Base-by-base conservation (phyloP, 2,888 invertebrate species). In the Caenorhabditis sinica region DNA sequence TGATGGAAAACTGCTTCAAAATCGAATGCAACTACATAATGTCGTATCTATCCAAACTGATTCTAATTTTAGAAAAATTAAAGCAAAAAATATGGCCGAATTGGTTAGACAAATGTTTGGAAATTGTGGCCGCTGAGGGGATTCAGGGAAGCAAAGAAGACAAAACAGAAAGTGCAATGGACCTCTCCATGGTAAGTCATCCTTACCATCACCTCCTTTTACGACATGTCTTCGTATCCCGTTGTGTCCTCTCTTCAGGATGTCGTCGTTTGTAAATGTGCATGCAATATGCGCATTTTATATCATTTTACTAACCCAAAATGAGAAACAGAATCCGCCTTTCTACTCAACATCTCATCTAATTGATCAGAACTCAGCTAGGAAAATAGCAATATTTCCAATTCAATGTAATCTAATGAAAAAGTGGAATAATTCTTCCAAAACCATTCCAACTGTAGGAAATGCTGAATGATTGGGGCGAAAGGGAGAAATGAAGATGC, bases 281-380 rank as follows among this genome's bases (percentile, higher is more conserved):
- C 72, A 80, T 80, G 80, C 80, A 80, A 72, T 72, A 80, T 80
- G 80, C 72, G 80, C 80, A 73, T 72, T 80, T 72, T 66, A 66
- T 66, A 72, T 80, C 71, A 72, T 25, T 72, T 79, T 63, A 65
- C 79, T 56, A 66, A 56, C 75, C 65, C 40, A 40, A 61, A 51
- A 8, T 25, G 68, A 23, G 76, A 68, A 49, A 43, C n/a, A 45
- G 20, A 45, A 30, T 60, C 30, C 45, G 43, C 13, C 45, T 58
- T 25, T 45, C 13, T 15, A 30, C 15, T 28, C 53, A 53, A 30
- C 33, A 45, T 45, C 49, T 28, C 20, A 8, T 28, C 49, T 56
- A 79, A 72, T 79, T 72, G 56, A 65, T 71, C 53, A 56, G 20
- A 43, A n/a, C 23, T 40, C 36, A n/a, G n/a, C n/a, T n/a, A n/a